phyloP scores from a whole-genome alignment of 2,888 invertebrate genomes.

The Ctenicera cuprea region DNA sequence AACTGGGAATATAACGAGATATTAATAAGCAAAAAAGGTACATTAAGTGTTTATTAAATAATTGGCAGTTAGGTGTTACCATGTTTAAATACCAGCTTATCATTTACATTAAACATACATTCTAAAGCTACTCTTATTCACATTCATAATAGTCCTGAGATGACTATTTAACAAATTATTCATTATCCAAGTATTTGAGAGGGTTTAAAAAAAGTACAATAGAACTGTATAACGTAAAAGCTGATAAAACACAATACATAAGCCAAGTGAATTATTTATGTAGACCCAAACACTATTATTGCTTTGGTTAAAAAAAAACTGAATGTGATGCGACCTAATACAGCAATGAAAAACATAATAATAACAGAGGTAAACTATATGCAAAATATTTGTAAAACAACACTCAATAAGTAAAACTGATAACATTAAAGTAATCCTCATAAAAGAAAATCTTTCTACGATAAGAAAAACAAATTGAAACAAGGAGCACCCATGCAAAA shows the following conservation, averaged over 20 bases:
- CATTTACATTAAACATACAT: constrained; percentile 66
- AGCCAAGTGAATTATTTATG: not conserved
- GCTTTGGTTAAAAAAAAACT: constrained; percentile 24
- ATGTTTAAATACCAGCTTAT: constrained; percentile 60
- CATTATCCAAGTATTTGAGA: constrained; percentile 5
- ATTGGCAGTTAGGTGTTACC: constrained; percentile 70
- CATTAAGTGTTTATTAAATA: constrained; percentile 69
- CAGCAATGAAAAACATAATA: constrained; percentile 45
- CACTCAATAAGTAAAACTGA: constrained; percentile 64
- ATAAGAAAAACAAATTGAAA: constrained; percentile 63
- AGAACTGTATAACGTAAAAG: not conserved
- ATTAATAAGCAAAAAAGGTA: constrained; percentile 45
- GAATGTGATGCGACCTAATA: constrained; percentile 21
- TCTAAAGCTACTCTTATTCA: constrained; percentile 66
- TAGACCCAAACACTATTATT: constrained; percentile 23
- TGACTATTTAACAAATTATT: constrained; percentile 43
- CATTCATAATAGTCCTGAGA: constrained; percentile 65
- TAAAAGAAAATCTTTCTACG: not conserved
- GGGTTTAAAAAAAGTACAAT: constrained; percentile 5
- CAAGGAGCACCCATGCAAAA: not conserved
- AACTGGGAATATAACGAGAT: no score
- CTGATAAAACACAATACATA: not conserved
- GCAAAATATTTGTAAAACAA: constrained; percentile 63
- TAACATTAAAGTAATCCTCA: constrained; percentile 62
- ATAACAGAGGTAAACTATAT: constrained; percentile 51